Evolutionary conservation across 2,113 vertebrate species (phyloP).

Genomic region (Hemichromis elongatus): DNA sequence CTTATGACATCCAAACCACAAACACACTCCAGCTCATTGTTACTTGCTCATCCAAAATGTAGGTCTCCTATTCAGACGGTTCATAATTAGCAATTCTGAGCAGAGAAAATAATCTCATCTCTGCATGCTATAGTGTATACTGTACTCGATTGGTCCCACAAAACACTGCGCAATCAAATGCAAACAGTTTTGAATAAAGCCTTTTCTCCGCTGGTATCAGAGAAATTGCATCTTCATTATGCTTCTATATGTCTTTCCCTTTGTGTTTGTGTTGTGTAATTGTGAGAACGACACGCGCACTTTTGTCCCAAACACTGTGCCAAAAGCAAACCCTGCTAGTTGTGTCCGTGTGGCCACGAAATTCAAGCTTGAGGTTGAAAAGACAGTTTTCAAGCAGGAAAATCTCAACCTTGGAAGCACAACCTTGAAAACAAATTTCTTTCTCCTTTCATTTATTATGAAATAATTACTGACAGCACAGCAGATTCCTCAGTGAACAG

Average conservation of each 20-base stretch:
- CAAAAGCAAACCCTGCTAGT: background rate
- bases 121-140: background rate
- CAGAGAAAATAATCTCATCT: background rate
- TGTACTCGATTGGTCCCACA: background rate
- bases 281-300: background rate
- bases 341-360: background rate
- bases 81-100: background rate
- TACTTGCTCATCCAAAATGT: background rate
- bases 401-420: slow-evolving; percentile 7
- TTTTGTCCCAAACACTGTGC: background rate
- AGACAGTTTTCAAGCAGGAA: background rate
- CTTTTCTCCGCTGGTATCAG: background rate
- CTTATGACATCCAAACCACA: background rate
- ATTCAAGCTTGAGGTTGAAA: background rate
- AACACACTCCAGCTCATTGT: background rate
- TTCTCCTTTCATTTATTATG: slow-evolving; percentile 18
- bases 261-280: background rate
- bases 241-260: background rate
- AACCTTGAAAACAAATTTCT: slow-evolving; percentile 20
- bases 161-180: background rate
- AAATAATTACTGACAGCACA: slow-evolving; percentile 18
- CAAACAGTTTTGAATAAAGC: background rate
- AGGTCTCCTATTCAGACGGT: background rate
- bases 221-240: background rate
- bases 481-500: slow-evolving; percentile 28